These are phyloP conservation scores for Meriones psammophilus DNA, from an alignment of 2,797 vertebrate genomes.

Conservation along the genomic window DNA sequence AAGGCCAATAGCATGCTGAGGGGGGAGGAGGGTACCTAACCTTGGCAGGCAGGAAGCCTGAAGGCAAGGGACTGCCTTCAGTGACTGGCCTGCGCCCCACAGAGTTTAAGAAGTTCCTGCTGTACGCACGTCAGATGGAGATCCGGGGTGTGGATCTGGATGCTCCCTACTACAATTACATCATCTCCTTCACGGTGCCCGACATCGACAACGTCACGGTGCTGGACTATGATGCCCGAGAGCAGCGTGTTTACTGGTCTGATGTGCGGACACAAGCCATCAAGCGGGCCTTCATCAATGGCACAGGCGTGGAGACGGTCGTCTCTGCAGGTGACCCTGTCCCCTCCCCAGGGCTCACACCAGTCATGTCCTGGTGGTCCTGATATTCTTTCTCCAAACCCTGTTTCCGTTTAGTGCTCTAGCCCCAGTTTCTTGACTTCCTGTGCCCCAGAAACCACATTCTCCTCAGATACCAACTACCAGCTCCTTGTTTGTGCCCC, in stretches of 20 bases:
- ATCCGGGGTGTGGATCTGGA: slow-evolving; percentile 97
- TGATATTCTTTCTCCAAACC: neutral
- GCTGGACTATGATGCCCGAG: slow-evolving; percentile 96
- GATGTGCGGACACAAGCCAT: slow-evolving; percentile 98
- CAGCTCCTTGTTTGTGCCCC: slow-evolving; percentile 1
- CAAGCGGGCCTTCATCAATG: slow-evolving; percentile 98
- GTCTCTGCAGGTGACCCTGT: slow-evolving; percentile 93
- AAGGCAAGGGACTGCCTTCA: neutral
- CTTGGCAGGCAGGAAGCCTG: neutral
- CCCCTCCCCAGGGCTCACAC: rapidly evolving
- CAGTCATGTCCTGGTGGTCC: neutral
- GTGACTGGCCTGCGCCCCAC: neutral
- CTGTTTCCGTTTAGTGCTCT: neutral
- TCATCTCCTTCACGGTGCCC: slow-evolving; percentile 98
- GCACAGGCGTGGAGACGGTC: slow-evolving; percentile 97
- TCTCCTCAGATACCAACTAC: neutral
- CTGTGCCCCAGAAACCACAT: neutral
- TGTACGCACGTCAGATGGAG: slow-evolving; percentile 98
- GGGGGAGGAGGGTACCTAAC: neutral
- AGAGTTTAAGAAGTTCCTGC: slow-evolving; percentile 97
- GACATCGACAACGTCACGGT: slow-evolving; percentile 98
- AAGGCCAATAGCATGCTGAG: too few relatives aligned
- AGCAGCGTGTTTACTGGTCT: slow-evolving; percentile 98
- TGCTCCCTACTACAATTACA: slow-evolving; percentile 99
- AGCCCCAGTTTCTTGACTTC: neutral